These are phyloP conservation scores for Enteromius trimaculatus DNA, from an alignment of 2,797 vertebrate genomes.

Conservation along the genomic window DNA sequence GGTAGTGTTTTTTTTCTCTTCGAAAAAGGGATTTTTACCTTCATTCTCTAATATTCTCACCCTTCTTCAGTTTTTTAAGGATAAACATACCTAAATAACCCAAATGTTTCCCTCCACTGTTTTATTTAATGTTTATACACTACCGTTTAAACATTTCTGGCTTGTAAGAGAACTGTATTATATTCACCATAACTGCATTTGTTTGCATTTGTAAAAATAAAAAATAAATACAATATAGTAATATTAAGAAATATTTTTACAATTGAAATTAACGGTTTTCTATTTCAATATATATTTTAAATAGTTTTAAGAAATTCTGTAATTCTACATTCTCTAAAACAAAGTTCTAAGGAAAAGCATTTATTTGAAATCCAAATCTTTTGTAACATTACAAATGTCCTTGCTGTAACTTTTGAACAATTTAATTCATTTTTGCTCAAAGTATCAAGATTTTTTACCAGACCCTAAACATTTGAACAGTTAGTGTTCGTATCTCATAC, in stretches of 20 bases:
- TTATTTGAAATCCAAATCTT: not conserved
- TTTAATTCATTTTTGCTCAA: not conserved
- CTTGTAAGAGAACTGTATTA: not conserved
- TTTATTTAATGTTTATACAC: not conserved
- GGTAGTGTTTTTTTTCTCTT: constrained; percentile 73
- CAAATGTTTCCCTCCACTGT: not conserved
- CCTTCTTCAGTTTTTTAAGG: not conserved
- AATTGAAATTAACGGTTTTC: not conserved
- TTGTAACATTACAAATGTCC: not conserved
- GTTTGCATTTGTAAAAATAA: not conserved
- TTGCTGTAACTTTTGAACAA: not conserved
- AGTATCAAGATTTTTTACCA: not conserved
- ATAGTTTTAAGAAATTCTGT: not conserved
- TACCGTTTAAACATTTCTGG: not conserved
- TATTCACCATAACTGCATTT: not conserved
- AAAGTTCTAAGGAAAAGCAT: not conserved
- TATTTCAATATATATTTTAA: not conserved
- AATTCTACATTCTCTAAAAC: not conserved
- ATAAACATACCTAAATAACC: not conserved
- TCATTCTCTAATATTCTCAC: constrained; percentile 24
- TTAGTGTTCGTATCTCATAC: not conserved
- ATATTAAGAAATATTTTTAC: not conserved
- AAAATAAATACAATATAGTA: not conserved
- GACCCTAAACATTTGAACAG: not conserved
- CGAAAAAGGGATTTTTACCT: constrained; percentile 11